A percentile compares a stretch with the other conserved stretches of the same genome.
These are phyloP conservation scores for Eupithecia vulgata DNA, from an alignment of 2,888 invertebrate genomes.

Conservation along the genomic window DNA sequence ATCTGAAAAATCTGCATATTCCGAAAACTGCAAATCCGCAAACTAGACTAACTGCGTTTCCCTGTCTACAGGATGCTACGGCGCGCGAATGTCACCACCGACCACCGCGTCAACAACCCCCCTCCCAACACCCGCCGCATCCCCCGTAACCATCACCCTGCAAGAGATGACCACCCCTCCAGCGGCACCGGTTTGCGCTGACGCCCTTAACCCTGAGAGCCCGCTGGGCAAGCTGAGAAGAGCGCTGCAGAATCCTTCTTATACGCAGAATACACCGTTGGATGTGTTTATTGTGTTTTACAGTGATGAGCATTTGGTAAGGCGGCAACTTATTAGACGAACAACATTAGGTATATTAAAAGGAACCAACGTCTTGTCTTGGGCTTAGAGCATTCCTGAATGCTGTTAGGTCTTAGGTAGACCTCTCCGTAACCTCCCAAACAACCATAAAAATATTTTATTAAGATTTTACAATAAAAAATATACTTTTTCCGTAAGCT, in stretches of 20 bases:
- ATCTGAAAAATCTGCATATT: no score
- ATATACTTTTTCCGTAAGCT: no score
- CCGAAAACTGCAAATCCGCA: no score
- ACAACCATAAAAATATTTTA: no score
- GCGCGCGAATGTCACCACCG: constrained; percentile 54
- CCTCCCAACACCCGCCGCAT: constrained; percentile 46
- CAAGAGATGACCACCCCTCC: constrained; percentile 2
- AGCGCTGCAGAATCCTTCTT: constrained; percentile 75
- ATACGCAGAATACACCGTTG: constrained; percentile 73
- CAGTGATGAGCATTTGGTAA: constrained; percentile 92
- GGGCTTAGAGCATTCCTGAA: no score
- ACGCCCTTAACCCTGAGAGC: neutral
- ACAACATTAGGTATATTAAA: neutral
- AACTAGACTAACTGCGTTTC: no score
- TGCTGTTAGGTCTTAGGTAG: no score
- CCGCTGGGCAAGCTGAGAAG: constrained; percentile 50
- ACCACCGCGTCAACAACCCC: constrained; percentile 49
- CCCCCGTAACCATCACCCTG: constrained; percentile 50
- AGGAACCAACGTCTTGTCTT: no score
- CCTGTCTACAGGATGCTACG: constrained; percentile 57
- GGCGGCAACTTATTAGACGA: constrained; percentile 13
- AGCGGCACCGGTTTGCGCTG: neutral
- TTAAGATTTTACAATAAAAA: neutral
- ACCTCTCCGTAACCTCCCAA: neutral
- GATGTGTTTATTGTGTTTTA: constrained; percentile 91